Base-by-base conservation (phyloP, 2,888 invertebrate species). In the Diploptera punctata region DNA sequence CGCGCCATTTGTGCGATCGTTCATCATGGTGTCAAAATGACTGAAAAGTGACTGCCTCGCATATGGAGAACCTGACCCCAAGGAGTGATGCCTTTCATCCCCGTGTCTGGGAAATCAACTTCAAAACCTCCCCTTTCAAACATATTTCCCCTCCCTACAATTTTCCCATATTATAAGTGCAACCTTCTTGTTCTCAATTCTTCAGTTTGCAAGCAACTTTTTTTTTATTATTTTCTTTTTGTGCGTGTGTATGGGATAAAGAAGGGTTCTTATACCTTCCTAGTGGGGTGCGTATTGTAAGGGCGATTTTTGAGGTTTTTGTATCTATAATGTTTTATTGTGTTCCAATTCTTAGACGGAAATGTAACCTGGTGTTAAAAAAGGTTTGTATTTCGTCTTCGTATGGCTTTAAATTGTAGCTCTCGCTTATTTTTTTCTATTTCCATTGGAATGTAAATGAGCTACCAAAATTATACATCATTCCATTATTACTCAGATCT, bases 1-100 rank as follows among this genome's bases (percentile, higher is more conserved):
- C 74, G 38, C 73, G 67, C 75, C 75, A 75, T 75, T 75, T 75
- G 75, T 71, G 57, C 43, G 60, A 38, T 72, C 75, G 71, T 75
- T 71, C 71, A 75, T 75, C 75, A 75, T 67, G 18, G 67, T 67
- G 67, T 67, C 67, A 67, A 29, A 29, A 29, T 29, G 67, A 47
- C 67, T 44, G 29, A 67, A 18, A 67, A 67, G 67, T 67, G 67
- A 38, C 67, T 47, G 47, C 10, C 24, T 16, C 57, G 10, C 57
- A 57, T 57, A 57, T 57, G 57, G 57, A 57, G 57, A 57, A 9
- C 31, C 57, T 24, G 52, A 52, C 52, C 52, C 52, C 52, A 24
- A 24, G 43, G 38, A 65, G 44, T 18, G 61, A 38, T 61, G 38
- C 21, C 61, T 61, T 61, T 61, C 47, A 44, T 24, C 43, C 65